phyloP scores from a whole-genome alignment of 2,797 vertebrate genomes.

The Sylvilagus floridanus region DNA sequence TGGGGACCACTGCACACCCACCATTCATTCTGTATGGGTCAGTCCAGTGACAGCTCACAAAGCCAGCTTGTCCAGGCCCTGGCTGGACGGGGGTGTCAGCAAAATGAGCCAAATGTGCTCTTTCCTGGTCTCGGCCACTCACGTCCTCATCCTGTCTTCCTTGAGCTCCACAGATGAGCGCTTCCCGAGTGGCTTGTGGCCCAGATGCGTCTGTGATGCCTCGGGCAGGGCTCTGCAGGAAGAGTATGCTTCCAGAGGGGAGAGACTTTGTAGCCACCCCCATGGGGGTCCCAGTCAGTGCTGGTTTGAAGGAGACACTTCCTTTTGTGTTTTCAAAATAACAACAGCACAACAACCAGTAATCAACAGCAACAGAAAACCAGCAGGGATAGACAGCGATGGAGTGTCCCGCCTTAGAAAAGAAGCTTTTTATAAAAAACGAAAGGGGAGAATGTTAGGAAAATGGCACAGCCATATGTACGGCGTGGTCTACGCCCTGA shows the following conservation, averaged over 20 bases:
- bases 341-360: background rate
- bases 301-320: background rate
- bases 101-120: rapidly evolving
- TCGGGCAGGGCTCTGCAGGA: background rate
- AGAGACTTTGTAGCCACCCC: rapidly evolving
- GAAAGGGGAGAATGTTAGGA: background rate
- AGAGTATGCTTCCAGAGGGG: background rate
- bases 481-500: too few species aligned
- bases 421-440: background rate
- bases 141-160: background rate
- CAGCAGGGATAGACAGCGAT: rapidly evolving
- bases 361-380: background rate
- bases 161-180: rapidly evolving
- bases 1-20: rapidly evolving
- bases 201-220: rapidly evolving
- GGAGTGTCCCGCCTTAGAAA: background rate
- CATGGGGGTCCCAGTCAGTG: background rate
- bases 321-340: background rate
- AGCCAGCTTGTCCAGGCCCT: background rate
- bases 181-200: rapidly evolving
- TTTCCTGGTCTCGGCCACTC: background rate
- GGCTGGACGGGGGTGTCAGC: rapidly evolving
- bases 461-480: too few species aligned
- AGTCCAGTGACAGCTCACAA: rapidly evolving
- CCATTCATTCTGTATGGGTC: rapidly evolving